These are phyloP conservation scores for Steatocranus sp. DNA, from an alignment of 2,797 vertebrate genomes.

Conservation along the genomic window DNA sequence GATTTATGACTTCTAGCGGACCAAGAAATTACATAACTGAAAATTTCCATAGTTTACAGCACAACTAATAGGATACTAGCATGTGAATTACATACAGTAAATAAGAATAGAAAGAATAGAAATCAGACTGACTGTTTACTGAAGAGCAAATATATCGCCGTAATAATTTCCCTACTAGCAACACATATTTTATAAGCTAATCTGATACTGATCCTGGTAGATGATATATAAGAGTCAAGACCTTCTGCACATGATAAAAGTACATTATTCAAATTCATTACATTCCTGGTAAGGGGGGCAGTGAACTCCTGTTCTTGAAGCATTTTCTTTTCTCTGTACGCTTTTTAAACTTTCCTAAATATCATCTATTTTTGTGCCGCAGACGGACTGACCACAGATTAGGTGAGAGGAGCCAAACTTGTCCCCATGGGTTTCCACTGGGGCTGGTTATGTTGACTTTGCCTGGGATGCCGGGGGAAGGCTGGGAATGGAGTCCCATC, in stretches of 20 bases:
- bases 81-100: background rate
- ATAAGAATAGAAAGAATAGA: background rate
- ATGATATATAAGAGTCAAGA: background rate
- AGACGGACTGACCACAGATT: slow-evolving; percentile 55
- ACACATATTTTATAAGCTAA: background rate
- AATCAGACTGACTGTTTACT: background rate
- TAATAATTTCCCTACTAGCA: background rate
- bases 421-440: slow-evolving; percentile 52
- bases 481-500: slow-evolving; percentile 40
- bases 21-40: background rate
- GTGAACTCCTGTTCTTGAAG: background rate
- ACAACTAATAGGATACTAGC: background rate
- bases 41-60: background rate
- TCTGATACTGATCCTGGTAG: background rate
- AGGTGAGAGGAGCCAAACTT: slow-evolving; percentile 51
- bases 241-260: background rate
- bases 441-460: slow-evolving; percentile 53
- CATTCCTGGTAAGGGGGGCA: background rate
- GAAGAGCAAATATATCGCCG: background rate
- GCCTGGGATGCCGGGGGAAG: slow-evolving; percentile 53
- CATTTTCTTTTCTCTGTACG: background rate
- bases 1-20: background rate
- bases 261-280: background rate
- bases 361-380: slow-evolving; percentile 48
- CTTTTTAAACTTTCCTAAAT: slow-evolving; percentile 46